Evolutionary conservation across 2,888 invertebrate genomes (phyloP).

Genomic region (Hirtodrosophila duncani): DNA sequence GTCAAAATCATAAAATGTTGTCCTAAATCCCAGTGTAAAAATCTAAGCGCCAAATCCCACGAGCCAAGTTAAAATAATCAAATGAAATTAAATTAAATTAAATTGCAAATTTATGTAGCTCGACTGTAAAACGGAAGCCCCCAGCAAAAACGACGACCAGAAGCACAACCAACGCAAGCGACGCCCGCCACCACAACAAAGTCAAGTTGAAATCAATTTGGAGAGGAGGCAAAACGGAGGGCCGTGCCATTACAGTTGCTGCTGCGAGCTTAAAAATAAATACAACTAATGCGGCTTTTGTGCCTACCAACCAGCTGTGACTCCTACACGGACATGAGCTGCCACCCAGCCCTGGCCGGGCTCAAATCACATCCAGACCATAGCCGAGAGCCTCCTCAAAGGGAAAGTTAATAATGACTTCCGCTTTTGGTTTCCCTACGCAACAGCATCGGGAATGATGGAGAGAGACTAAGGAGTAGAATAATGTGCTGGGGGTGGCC

Average conservation of each 20-base stretch:
- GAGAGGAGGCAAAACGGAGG: conserved; percentile 13
- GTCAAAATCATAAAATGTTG: conserved; percentile 55
- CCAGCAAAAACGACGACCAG: conserved; percentile 9
- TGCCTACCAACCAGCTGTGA: conserved; percentile 69
- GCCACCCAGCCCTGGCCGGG: conserved; percentile 5
- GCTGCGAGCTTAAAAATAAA: conserved; percentile 69
- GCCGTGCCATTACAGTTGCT: conserved; percentile 48
- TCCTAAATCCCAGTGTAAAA: conserved; percentile 61
- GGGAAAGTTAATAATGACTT: conserved; percentile 69
- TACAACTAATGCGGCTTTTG: conserved; percentile 72
- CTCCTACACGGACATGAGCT: conserved; percentile 36
- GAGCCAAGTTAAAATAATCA: conserved; percentile 72
- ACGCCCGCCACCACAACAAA: conserved; percentile 58
- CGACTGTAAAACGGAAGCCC: conserved; percentile 62
- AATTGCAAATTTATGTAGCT: conserved; percentile 71
- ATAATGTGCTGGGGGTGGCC: conserved; percentile 24
- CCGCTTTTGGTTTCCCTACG: conserved; percentile 68
- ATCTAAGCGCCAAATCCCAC: conserved; percentile 65
- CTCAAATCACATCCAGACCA: conserved; percentile 2
- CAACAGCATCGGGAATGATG: conserved; percentile 44
- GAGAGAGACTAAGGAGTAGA: too few species aligned
- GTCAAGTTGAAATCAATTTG: conserved; percentile 74
- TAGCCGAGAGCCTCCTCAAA: conserved; percentile 44
- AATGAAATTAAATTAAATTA: conserved; percentile 72
- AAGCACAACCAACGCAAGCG: conserved; percentile 14